Evolutionary conservation across 2,888 invertebrate species (phyloP).

Genomic region (Oligia fasciuncula): DNA sequence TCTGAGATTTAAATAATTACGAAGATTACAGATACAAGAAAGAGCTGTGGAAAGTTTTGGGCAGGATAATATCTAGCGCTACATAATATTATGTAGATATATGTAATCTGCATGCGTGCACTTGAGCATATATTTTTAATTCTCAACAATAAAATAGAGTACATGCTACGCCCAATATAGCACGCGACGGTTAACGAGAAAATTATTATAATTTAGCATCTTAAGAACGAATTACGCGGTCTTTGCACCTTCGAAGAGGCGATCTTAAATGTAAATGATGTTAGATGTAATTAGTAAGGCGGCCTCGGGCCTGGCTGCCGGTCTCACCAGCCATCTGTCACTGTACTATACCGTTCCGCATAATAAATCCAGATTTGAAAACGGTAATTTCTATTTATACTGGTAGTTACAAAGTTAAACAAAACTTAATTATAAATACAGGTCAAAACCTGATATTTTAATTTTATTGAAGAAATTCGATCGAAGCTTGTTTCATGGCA

Average conservation of each 20-base stretch:
- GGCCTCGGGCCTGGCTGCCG: constrained; percentile 31
- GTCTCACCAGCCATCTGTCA: constrained; percentile 54
- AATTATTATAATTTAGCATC: constrained; percentile 61
- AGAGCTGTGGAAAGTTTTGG: constrained; percentile 26
- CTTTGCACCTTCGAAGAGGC: constrained; percentile 54
- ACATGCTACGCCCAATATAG: constrained; percentile 61
- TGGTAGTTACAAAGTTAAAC: constrained; percentile 13
- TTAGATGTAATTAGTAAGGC: constrained; percentile 63
- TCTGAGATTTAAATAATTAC: constrained; percentile 29
- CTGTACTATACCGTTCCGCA: constrained; percentile 33
- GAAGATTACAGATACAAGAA: not conserved
- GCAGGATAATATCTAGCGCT: not conserved
- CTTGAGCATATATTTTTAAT: constrained; percentile 53
- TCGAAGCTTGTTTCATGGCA: constrained; percentile 3
- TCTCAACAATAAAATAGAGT: constrained; percentile 43
- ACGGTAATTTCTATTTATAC: constrained; percentile 11
- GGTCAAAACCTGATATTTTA: constrained; percentile 26
- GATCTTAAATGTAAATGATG: constrained; percentile 58
- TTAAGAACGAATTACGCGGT: constrained; percentile 60
- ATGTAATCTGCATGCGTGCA: constrained; percentile 43
- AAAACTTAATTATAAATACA: constrained; percentile 26
- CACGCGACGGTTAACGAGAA: constrained; percentile 55
- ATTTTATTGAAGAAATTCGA: constrained; percentile 16
- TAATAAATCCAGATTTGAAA: constrained; percentile 20
- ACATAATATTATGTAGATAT: constrained; percentile 38